Conservation (phyloP, 2,113 vertebrate genomes). For the Oophaga pumilio region DNA sequence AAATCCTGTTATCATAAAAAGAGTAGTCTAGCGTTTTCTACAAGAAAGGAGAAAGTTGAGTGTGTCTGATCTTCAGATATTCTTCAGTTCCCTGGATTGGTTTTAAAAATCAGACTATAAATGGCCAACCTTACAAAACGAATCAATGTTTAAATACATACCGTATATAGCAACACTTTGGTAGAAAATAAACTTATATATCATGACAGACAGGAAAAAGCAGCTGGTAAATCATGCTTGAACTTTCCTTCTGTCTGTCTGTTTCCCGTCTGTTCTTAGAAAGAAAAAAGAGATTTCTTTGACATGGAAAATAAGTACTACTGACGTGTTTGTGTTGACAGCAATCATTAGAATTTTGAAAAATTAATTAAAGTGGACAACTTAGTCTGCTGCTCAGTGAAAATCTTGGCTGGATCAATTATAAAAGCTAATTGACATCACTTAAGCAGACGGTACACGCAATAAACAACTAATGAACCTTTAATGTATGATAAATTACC, state of each 20-base stretch:
- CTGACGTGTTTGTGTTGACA: slow-evolving; percentile 48
- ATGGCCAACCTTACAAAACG: neutral
- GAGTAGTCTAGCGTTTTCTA: too few relatives aligned
- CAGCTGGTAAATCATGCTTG: neutral
- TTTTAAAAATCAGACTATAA: neutral
- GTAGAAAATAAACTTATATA: neutral
- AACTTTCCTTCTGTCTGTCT: neutral
- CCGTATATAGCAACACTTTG: neutral
- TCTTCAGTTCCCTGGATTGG: neutral
- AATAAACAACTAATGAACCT: slow-evolving; percentile 50
- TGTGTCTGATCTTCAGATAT: neutral
- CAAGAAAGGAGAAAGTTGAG: neutral
- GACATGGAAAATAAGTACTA: neutral
- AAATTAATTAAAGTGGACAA: slow-evolving; percentile 54
- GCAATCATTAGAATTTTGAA: slow-evolving; percentile 39
- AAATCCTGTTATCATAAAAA: too few relatives aligned
- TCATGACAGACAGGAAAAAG: neutral
- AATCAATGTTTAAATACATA: neutral
- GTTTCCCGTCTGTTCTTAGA: neutral
- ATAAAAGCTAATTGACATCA: slow-evolving; percentile 46
- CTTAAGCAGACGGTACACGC: slow-evolving; percentile 46
- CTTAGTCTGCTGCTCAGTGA: slow-evolving; percentile 41
- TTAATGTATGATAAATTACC: slow-evolving; percentile 39
- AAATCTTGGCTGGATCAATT: slow-evolving; percentile 51
- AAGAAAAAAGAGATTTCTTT: neutral